Evolutionary conservation across 1,140 invertebrate genomes (phyloP).

Genomic region (Rhopalosiphum maidis): DNA sequence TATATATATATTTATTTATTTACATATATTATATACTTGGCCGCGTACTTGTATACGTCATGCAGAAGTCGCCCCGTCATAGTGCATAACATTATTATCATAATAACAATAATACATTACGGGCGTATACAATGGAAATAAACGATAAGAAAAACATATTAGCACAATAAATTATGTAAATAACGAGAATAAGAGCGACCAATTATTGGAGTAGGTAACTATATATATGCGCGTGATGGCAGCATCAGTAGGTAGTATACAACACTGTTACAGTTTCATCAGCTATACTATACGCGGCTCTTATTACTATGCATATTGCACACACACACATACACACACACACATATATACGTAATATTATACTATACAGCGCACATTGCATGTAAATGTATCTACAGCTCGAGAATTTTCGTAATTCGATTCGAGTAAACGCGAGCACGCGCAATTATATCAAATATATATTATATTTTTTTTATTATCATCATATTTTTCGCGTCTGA

Average conservation of each 20-base stretch:
- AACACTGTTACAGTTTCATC: neutral
- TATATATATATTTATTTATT: neutral
- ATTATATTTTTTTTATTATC: neutral
- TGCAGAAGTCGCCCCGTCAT: neutral
- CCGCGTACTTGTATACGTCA: neutral
- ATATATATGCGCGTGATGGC: neutral
- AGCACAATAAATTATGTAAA: slow-evolving; percentile 6
- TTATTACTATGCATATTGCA: too few species aligned
- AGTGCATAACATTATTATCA: neutral
- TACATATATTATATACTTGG: neutral
- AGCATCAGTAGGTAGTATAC: too few species aligned
- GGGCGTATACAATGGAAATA: neutral
- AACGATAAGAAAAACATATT: neutral
- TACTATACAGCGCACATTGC: too few species aligned
- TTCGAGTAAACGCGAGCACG: neutral
- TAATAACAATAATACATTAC: neutral
- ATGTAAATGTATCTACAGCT: neutral
- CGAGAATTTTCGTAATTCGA: neutral
- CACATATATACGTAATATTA: too few species aligned
- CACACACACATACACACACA: too few species aligned
- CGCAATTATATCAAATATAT: neutral
- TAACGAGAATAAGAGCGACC: neutral
- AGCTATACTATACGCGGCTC: neutral
- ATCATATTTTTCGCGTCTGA: neutral
- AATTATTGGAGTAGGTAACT: neutral